These are phyloP conservation scores for Pterophyllum scalare DNA, from an alignment of 2,113 vertebrate species.

Conservation along the genomic window DNA sequence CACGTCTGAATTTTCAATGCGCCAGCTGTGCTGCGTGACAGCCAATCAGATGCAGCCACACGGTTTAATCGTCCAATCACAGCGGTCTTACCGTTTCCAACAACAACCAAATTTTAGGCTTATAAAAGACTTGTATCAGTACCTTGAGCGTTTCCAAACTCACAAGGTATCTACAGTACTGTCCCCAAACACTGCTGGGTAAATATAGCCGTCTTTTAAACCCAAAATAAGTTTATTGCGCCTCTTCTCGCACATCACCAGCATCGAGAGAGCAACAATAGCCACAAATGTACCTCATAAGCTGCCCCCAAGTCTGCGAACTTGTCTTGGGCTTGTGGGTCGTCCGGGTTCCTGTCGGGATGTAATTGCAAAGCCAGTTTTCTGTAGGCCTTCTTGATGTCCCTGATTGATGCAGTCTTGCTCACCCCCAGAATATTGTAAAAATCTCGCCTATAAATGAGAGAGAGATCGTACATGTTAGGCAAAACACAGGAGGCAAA, in stretches of 20 bases:
- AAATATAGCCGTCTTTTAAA: background rate
- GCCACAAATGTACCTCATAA: conserved; percentile 87
- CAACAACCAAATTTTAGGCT: conserved; percentile 57
- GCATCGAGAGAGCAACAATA: background rate
- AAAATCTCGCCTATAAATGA: conserved; percentile 88
- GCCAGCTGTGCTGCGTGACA: background rate
- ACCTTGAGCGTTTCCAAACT: conserved; percentile 4
- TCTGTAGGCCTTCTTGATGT: conserved; percentile 98
- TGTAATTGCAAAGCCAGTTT: conserved; percentile 96
- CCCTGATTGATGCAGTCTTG: conserved; percentile 90
- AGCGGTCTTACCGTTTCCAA: conserved; percentile 52
- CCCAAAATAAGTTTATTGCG: background rate
- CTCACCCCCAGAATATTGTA: conserved; percentile 96
- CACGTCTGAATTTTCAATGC: conserved; percentile 49
- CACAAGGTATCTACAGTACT: background rate
- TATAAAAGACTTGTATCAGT: conserved; percentile 18
- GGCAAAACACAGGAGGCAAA: background rate
- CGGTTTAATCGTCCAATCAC: conserved; percentile 78
- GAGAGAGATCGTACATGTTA: background rate
- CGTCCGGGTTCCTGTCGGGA: conserved; percentile 95
- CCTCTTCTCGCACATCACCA: background rate
- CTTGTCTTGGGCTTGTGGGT: conserved; percentile 93
- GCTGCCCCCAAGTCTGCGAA: conserved; percentile 97
- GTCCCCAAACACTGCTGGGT: background rate
- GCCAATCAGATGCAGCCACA: conserved; percentile 85